Evolutionary conservation across 2,888 invertebrate genomes (phyloP).

Genomic region (Perizoma flavofasciatum): DNA sequence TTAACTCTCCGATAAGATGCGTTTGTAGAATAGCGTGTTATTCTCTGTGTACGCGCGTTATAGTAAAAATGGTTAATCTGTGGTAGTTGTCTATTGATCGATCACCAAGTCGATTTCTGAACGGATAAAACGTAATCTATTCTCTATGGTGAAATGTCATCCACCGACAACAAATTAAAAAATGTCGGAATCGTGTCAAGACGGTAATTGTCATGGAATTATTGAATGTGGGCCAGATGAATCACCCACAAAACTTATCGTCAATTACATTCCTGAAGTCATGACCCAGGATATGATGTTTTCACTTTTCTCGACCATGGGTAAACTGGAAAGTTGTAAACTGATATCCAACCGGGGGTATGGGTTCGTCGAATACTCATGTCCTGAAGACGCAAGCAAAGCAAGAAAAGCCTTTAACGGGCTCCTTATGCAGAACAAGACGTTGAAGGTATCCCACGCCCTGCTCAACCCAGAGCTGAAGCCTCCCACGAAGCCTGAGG

Average conservation of each 20-base stretch:
- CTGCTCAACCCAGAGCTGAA: slow-evolving; percentile 79
- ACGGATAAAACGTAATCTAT: slow-evolving; percentile 54
- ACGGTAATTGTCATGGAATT: slow-evolving; percentile 84
- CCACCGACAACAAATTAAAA: slow-evolving; percentile 84
- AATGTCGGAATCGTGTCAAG: slow-evolving; percentile 85
- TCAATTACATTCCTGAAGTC: slow-evolving; percentile 84
- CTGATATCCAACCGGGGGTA: slow-evolving; percentile 83
- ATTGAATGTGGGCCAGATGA: slow-evolving; percentile 82
- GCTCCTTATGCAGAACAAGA: slow-evolving; percentile 82
- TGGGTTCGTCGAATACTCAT: slow-evolving; percentile 82
- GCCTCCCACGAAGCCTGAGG: slow-evolving; percentile 81
- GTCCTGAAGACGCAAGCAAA: slow-evolving; percentile 79
- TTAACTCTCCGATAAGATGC: too few species aligned
- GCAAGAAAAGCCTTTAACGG: slow-evolving; percentile 82
- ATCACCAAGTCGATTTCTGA: slow-evolving; percentile 13
- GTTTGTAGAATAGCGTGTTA: too few species aligned
- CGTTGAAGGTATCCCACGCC: slow-evolving; percentile 80
- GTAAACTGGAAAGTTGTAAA: slow-evolving; percentile 84
- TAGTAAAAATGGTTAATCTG: too few species aligned
- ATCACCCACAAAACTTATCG: slow-evolving; percentile 84
- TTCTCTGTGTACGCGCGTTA: too few species aligned
- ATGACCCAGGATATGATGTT: slow-evolving; percentile 85
- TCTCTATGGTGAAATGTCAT: slow-evolving; percentile 77
- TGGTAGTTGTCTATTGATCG: slow-evolving; percentile 20
- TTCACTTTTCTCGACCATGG: slow-evolving; percentile 82